Evolutionary conservation across 2,797 vertebrate species (phyloP), one percentile per base, ranked within the genome.

Genomic region (Morus bassanus): DNA sequence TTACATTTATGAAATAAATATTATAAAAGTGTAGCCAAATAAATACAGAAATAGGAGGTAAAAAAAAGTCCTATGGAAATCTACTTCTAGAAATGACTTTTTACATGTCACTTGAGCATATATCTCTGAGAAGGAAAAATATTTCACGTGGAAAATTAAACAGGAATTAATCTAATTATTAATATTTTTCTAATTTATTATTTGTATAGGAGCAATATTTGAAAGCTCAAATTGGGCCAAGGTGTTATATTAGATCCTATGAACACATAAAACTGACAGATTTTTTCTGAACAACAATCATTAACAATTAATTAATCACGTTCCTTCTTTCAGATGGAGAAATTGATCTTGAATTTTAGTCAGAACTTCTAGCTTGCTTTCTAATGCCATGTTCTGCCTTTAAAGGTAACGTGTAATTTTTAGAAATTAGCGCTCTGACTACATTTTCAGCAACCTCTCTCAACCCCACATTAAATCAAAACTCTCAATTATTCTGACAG

Each of bases 21-120:
- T 91, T 15, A 91, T 83, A 68, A 84, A 48, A 79, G 11, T n/a
- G 53, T 84, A 93, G 76, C 30, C 86, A 97, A 97, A 84, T 41
- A 91, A 81, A 80, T 57, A 78, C 4, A 84, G 27, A 74, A 94
- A 90, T 85, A 74, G 33, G 16, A 89, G 23, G 25, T 16, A 74
- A 97, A 97, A 91, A n/a, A 79, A 31, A 35, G 10, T 56, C 50
- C 25, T 83, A 9, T 8, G 23, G 60, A 88, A 94, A 80, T 37
- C 24, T 67, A 17, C 83, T 48, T 82, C 22, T 88, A 56, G 35
- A 94, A 91, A 64, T 22, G 0, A 51, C 12, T 75, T 92, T 39
- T 69, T 48, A n/a, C 8, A 15, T 41, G 9, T 39, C 30, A 51
- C 2, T 54, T 48, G 1, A 63, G 6, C 5, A 46, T 25, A 13